Evolutionary conservation across 2,888 invertebrate genomes (phyloP).

Genomic region (Heliconius ismenius): DNA sequence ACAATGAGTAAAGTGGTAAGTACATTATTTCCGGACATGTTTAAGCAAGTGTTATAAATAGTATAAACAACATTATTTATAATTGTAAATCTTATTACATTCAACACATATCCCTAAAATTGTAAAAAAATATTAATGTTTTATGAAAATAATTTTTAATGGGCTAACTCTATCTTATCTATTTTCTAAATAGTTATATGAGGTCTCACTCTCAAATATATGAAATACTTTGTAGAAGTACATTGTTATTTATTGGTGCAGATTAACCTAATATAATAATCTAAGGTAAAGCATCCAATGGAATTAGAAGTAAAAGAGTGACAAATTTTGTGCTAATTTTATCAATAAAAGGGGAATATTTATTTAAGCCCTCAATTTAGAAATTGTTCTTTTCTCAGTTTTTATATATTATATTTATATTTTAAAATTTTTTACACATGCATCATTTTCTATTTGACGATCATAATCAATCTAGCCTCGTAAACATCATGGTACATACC

Average conservation of each 20-base stretch:
- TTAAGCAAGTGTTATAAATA: conserved; percentile 3
- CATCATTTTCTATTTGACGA: conserved; percentile 54
- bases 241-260: conserved; percentile 11
- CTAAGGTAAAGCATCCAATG: conserved; percentile 13
- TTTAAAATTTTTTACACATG: conserved; percentile 55
- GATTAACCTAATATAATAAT: conserved; percentile 11
- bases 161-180: conserved; percentile 2
- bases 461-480: conserved; percentile 69
- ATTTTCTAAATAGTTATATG: conserved; percentile 9
- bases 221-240: conserved; percentile 7
- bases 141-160: neutral
- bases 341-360: conserved; percentile 4
- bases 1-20: neutral
- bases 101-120: conserved; percentile 1
- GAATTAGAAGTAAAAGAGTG: conserved; percentile 10
- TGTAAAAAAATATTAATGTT: conserved; percentile 9
- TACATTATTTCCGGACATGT: conserved; percentile 11
- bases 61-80: neutral
- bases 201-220: conserved; percentile 9
- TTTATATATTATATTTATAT: neutral
- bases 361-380: conserved; percentile 8
- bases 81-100: neutral
- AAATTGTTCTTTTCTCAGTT: neutral
- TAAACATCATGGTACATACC: conserved; percentile 69
- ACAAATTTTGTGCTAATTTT: conserved; percentile 16